Percentiles rank a stretch among this genome's conserved stretches.
Conservation (phyloP, 2,797 vertebrate species). For the Sternarchorhynchus goeldii region DNA sequence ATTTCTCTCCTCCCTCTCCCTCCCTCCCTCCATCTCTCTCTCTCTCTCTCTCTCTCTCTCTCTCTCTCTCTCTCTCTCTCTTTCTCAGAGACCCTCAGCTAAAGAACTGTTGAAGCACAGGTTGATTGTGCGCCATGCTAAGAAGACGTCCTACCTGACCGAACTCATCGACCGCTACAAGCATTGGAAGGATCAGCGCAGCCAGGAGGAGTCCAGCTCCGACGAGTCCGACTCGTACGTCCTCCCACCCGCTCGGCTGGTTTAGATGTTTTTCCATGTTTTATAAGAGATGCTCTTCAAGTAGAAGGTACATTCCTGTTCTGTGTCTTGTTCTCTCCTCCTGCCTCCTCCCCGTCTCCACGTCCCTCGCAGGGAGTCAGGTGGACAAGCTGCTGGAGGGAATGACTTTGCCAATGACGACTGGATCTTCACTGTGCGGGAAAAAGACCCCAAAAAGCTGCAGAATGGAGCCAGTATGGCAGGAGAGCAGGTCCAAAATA, state of each 20-base stretch:
- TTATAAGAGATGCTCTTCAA: too few relatives aligned
- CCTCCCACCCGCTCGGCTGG: too few relatives aligned
- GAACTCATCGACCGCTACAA: slow-evolving; percentile 98
- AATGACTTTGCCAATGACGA: slow-evolving; percentile 85
- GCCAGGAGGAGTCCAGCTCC: slow-evolving; percentile 88
- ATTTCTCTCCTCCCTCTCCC: not conserved
- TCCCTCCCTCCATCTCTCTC: not conserved
- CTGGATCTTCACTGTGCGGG: slow-evolving; percentile 96
- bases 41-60: not conserved
- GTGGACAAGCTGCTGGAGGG: slow-evolving; percentile 91
- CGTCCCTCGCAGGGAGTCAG: slow-evolving; percentile 82
- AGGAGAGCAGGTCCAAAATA: slow-evolving; percentile 59
- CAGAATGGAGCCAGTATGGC: slow-evolving; percentile 88
- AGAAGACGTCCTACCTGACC: slow-evolving; percentile 97
- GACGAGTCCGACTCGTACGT: slow-evolving; percentile 94
- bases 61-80: not conserved
- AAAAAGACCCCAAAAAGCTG: slow-evolving; percentile 91
- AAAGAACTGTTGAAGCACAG: slow-evolving; percentile 98
- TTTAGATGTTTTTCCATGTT: too few relatives aligned
- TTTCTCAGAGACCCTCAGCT: slow-evolving; percentile 90
- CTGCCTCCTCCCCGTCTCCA: not conserved
- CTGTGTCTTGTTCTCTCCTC: not conserved
- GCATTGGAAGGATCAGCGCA: slow-evolving; percentile 94
- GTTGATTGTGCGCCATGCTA: slow-evolving; percentile 92
- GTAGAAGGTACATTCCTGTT: not conserved